phyloP scores from a whole-genome alignment of 1,140 invertebrate species.

The Octopus bimaculoides region DNA sequence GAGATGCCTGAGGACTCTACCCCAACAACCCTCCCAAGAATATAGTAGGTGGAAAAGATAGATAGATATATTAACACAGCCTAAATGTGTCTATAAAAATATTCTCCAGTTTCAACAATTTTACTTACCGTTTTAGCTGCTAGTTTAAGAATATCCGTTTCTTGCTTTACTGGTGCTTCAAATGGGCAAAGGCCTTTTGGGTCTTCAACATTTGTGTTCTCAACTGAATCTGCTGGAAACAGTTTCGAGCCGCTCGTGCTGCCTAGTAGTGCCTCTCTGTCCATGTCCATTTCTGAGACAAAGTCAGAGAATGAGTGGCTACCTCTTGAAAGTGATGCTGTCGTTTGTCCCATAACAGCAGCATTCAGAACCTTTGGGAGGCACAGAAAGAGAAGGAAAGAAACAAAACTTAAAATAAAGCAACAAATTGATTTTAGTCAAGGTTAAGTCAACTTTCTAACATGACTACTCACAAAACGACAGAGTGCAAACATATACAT shows the following conservation, averaged over 20 bases:
- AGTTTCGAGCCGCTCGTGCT: not conserved
- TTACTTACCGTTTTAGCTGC: constrained; percentile 57
- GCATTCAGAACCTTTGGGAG: constrained; percentile 55
- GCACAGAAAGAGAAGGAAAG: not conserved
- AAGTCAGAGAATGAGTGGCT: constrained; percentile 41
- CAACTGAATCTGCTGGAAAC: not conserved
- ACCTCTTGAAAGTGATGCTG: constrained; percentile 35
- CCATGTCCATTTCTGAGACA: constrained; percentile 12
- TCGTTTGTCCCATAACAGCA: constrained; percentile 55
- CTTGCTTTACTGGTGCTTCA: constrained; percentile 24
- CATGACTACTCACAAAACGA: no score
- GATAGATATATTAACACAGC: no score
- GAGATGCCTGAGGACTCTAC: no score
- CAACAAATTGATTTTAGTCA: no score
- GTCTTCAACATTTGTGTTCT: not conserved
- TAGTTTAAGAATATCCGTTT: constrained; percentile 54
- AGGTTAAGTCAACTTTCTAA: no score
- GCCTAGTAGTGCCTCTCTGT: not conserved
- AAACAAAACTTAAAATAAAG: no score
- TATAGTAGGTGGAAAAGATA: no score
- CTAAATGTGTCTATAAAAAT: no score
- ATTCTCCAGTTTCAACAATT: no score
- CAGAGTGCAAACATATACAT: no score
- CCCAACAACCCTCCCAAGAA: no score
- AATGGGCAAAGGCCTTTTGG: constrained; percentile 1